Evolutionary conservation across 2,888 invertebrate genomes (phyloP).

Genomic region (Drosophila nigricruria): DNA sequence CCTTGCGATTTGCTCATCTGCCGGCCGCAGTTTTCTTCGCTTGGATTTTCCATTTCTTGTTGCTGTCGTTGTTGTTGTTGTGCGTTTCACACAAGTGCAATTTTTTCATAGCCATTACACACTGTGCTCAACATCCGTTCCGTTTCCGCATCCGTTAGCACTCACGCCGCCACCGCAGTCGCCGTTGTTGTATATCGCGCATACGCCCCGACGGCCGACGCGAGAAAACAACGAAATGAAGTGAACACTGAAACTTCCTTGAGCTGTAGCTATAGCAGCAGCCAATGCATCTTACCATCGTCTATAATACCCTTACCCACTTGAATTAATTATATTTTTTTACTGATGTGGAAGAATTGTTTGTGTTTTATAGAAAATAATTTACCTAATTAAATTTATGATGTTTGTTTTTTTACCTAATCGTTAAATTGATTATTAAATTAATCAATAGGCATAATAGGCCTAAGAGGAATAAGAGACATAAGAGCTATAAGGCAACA

Average conservation of each 20-base stretch:
- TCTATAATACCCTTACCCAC: slow-evolving; percentile 5
- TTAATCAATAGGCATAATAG: neutral
- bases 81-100: slow-evolving; percentile 13
- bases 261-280: slow-evolving; percentile 5
- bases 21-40: slow-evolving; percentile 47
- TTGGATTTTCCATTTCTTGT: slow-evolving; percentile 6
- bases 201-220: slow-evolving; percentile 33
- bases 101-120: slow-evolving; percentile 35
- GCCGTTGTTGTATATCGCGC: slow-evolving; percentile 37
- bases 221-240: slow-evolving; percentile 27
- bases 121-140: slow-evolving; percentile 41
- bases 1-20: slow-evolving; percentile 53
- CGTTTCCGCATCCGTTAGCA: slow-evolving; percentile 55
- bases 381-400: neutral
- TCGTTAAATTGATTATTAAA: neutral
- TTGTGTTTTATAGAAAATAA: neutral
- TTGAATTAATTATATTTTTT: neutral
- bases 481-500: too few species aligned
- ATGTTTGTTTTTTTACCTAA: neutral
- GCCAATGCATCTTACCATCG: slow-evolving; percentile 2
- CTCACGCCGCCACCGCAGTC: slow-evolving; percentile 18
- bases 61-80: slow-evolving; percentile 12
- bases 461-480: too few species aligned
- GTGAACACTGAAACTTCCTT: slow-evolving; percentile 29
- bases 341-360: neutral